phyloP scores from a whole-genome alignment of 2,797 vertebrate genomes.

The Xenops minutus region DNA sequence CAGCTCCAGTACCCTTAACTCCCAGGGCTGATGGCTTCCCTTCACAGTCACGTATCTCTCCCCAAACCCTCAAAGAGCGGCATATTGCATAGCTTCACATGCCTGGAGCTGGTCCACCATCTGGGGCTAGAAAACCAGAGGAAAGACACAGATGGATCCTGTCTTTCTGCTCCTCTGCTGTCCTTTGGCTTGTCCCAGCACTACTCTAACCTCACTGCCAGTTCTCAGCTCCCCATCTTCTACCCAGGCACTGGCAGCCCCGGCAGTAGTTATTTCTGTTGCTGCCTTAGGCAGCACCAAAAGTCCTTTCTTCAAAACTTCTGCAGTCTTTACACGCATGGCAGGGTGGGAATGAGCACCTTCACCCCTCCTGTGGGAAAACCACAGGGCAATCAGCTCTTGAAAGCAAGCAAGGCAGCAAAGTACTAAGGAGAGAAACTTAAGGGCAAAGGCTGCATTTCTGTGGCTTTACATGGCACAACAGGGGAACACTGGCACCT shows the following conservation, averaged over 20 bases:
- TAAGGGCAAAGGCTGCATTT: neutral
- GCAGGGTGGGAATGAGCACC: neutral
- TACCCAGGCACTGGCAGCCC: neutral
- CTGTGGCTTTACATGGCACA: neutral
- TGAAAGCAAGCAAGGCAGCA: neutral
- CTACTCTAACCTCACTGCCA: neutral
- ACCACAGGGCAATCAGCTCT: neutral
- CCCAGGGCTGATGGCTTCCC: neutral
- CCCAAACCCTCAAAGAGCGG: rapidly evolving
- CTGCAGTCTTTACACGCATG: neutral
- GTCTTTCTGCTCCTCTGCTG: neutral
- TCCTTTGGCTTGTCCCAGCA: neutral
- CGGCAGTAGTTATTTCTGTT: neutral
- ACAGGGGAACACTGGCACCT: neutral
- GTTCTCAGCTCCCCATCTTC: neutral
- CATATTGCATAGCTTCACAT: no score
- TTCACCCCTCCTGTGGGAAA: neutral
- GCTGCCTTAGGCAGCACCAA: neutral
- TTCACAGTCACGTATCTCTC: neutral
- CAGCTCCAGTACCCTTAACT: neutral
- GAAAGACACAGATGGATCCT: neutral
- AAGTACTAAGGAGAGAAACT: neutral
- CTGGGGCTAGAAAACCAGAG: neutral
- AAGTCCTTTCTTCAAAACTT: neutral
- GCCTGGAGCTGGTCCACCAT: neutral